Percentiles rank a stretch among this genome's conserved stretches.
These are phyloP conservation scores for Adelosebastes latens DNA, from an alignment of 2,797 vertebrate genomes.

Conservation along the genomic window DNA sequence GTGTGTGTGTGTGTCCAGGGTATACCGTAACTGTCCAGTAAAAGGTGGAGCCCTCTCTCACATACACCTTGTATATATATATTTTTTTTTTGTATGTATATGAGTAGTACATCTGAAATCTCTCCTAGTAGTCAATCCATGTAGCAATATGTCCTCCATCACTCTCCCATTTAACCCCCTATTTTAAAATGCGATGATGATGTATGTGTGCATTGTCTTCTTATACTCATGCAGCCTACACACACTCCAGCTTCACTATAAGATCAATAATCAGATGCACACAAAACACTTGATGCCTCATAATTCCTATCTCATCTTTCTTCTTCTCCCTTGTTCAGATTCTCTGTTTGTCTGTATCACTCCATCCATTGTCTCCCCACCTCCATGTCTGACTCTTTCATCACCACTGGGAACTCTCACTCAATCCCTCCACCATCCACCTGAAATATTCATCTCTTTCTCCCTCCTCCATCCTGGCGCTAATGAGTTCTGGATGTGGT, in stretches of 20 bases:
- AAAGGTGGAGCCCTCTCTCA: background rate
- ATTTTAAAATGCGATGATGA: constrained; percentile 33
- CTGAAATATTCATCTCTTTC: constrained; percentile 5
- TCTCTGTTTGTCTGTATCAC: background rate
- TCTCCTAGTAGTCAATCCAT: constrained; percentile 11
- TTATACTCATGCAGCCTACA: background rate
- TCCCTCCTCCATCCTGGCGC: constrained; percentile 16
- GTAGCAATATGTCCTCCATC: constrained; percentile 29
- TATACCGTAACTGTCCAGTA: background rate
- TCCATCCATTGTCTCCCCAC: background rate
- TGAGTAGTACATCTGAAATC: constrained; percentile 14
- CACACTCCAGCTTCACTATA: background rate
- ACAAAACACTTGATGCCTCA: background rate
- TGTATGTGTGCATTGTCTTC: background rate
- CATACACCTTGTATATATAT: background rate
- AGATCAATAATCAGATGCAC: constrained; percentile 5
- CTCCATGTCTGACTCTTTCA: constrained; percentile 7
- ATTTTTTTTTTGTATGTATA: background rate
- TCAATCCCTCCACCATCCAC: constrained; percentile 4
- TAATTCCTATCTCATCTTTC: background rate
- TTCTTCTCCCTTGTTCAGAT: background rate
- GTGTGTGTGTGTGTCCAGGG: background rate
- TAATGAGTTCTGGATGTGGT: constrained; percentile 71
- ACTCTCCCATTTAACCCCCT: constrained; percentile 30
- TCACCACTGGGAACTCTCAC: background rate